These are phyloP conservation scores for Eupithecia exiguata DNA, from an alignment of 2,888 invertebrate species.

Conservation along the genomic window DNA sequence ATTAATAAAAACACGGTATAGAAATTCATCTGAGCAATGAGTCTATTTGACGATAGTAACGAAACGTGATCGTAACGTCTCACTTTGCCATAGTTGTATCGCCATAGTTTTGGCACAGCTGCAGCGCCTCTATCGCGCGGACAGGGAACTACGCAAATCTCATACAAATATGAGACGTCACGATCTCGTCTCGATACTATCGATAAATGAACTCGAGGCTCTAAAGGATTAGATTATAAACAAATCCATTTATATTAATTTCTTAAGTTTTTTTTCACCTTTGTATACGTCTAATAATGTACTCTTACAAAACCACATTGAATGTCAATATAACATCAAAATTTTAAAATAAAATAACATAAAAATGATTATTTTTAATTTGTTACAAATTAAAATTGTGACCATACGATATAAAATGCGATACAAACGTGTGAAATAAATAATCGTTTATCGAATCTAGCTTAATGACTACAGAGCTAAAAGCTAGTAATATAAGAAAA, in stretches of 20 bases:
- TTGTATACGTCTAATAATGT: slow-evolving; percentile 26
- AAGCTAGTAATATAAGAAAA: slow-evolving; percentile 76
- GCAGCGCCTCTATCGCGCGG: no score
- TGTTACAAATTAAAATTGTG: slow-evolving; percentile 63
- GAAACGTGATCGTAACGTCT: no score
- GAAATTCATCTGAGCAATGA: slow-evolving; percentile 15
- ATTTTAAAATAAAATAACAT: slow-evolving; percentile 30
- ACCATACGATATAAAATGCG: slow-evolving; percentile 60
- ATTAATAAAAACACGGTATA: slow-evolving; percentile 40
- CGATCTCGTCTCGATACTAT: no score
- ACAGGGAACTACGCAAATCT: no score
- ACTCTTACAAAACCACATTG: slow-evolving; percentile 23
- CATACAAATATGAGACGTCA: no score
- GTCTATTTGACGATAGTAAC: no score
- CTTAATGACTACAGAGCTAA: slow-evolving; percentile 79
- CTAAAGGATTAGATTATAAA: slow-evolving; percentile 18
- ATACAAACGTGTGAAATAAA: slow-evolving; percentile 65
- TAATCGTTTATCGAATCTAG: slow-evolving; percentile 72
- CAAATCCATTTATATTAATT: slow-evolving; percentile 27
- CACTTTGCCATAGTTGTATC: no score
- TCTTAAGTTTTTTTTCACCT: background rate
- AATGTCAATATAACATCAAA: slow-evolving; percentile 22
- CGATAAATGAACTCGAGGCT: no score
- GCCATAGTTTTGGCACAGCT: no score
- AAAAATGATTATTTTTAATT: slow-evolving; percentile 36